Conservation (phyloP, 2,113 vertebrate species). For the Mus pahari region DNA sequence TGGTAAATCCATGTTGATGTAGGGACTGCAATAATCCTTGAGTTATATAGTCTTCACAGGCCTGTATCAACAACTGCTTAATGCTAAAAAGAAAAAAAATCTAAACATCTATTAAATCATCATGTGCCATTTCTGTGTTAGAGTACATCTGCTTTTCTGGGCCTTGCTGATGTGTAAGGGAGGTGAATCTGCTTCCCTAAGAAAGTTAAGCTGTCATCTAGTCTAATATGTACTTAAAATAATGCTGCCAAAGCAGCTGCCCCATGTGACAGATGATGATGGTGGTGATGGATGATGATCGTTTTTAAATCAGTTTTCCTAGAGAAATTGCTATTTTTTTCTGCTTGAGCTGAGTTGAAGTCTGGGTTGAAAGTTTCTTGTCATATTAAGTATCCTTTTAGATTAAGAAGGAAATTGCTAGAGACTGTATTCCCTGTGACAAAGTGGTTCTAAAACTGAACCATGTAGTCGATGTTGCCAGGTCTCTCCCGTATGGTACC, state of each 20-base stretch:
- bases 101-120: constrained; percentile 2
- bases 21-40: neutral
- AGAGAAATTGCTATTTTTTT: constrained; percentile 79
- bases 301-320: constrained; percentile 74
- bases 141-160: constrained; percentile 65
- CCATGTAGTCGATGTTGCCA: constrained; percentile 2
- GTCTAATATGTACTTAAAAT: constrained; percentile 77
- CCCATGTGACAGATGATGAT: constrained; percentile 75
- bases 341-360: constrained; percentile 57
- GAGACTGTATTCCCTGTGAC: constrained; percentile 69
- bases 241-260: constrained; percentile 58
- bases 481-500: constrained; percentile 14
- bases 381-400: constrained; percentile 75
- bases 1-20: accelerated
- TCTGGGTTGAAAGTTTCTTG: constrained; percentile 65
- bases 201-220: constrained; percentile 79
- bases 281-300: constrained; percentile 66
- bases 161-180: constrained; percentile 56
- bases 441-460: constrained; percentile 62
- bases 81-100: constrained; percentile 4
- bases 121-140: neutral
- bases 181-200: constrained; percentile 68
- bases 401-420: constrained; percentile 75
- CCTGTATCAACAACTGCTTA: neutral
- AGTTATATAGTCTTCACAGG: neutral